These are phyloP conservation scores for Stictonetta naevosa DNA, from an alignment of 2,113 vertebrate genomes.

Conservation along the genomic window DNA sequence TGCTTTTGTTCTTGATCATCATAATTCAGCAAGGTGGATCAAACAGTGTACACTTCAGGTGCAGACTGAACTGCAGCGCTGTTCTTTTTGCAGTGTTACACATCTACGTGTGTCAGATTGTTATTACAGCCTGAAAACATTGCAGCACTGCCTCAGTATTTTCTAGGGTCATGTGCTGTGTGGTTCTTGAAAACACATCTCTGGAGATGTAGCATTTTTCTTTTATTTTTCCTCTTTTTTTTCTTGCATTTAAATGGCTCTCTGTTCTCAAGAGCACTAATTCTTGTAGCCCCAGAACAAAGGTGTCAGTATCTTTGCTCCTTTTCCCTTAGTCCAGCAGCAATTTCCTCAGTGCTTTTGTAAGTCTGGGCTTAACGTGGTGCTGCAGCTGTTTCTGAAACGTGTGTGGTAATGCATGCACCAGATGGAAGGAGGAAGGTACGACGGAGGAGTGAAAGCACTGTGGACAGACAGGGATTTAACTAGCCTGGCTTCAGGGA, in stretches of 20 bases:
- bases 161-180: background rate
- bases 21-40: background rate
- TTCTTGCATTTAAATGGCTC: background rate
- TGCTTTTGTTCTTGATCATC: background rate
- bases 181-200: background rate
- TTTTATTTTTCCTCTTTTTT: background rate
- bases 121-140: background rate
- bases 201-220: background rate
- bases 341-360: background rate
- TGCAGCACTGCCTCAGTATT: background rate
- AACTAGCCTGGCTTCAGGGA: background rate
- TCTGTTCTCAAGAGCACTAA: background rate
- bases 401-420: background rate
- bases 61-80: background rate
- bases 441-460: background rate
- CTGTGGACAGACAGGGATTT: background rate
- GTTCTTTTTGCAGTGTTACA: background rate
- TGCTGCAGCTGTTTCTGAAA: slow-evolving; percentile 21
- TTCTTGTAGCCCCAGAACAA: background rate
- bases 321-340: background rate
- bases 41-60: background rate
- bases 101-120: background rate
- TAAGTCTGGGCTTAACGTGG: background rate
- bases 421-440: background rate
- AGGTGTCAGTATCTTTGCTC: background rate